These are phyloP conservation scores for Zele albiditarsus DNA, from an alignment of 2,888 invertebrate genomes.

Conservation along the genomic window DNA sequence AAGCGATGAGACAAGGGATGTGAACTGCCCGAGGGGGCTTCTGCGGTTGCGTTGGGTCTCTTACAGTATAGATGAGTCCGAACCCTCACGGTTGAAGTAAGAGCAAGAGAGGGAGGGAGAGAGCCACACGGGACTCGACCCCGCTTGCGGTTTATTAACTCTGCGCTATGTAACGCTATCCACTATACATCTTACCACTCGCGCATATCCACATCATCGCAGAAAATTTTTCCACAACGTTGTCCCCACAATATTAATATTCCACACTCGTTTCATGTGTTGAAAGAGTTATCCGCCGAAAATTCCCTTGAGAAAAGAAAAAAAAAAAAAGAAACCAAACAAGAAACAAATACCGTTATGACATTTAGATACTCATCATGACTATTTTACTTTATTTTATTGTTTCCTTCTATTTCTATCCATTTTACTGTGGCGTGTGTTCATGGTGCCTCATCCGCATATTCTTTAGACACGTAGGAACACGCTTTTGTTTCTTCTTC, in stretches of 20 bases:
- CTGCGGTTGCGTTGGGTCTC: slow-evolving; percentile 55
- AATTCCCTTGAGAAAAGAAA: background rate
- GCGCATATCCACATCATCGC: slow-evolving; percentile 23
- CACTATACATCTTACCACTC: slow-evolving; percentile 27
- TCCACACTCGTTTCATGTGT: background rate
- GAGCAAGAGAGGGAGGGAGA: slow-evolving; percentile 13
- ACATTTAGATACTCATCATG: background rate
- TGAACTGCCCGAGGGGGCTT: slow-evolving; percentile 26
- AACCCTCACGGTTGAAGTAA: background rate
- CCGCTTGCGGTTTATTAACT: slow-evolving; percentile 44
- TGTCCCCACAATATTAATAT: background rate
- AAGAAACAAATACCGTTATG: background rate
- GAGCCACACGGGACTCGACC: slow-evolving; percentile 24
- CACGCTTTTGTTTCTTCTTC: background rate
- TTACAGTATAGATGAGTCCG: slow-evolving; percentile 36
- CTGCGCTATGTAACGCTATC: slow-evolving; percentile 33
- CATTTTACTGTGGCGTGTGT: background rate
- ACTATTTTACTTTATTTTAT: background rate
- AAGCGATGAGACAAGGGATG: slow-evolving; percentile 39
- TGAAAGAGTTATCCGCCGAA: background rate
- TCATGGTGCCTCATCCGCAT: background rate
- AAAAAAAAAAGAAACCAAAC: too few species aligned
- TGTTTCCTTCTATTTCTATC: background rate
- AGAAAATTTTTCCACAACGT: background rate
- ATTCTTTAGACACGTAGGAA: background rate